These are phyloP conservation scores for Sebastes aleutianus DNA, from an alignment of 2,797 vertebrate genomes.

Conservation along the genomic window DNA sequence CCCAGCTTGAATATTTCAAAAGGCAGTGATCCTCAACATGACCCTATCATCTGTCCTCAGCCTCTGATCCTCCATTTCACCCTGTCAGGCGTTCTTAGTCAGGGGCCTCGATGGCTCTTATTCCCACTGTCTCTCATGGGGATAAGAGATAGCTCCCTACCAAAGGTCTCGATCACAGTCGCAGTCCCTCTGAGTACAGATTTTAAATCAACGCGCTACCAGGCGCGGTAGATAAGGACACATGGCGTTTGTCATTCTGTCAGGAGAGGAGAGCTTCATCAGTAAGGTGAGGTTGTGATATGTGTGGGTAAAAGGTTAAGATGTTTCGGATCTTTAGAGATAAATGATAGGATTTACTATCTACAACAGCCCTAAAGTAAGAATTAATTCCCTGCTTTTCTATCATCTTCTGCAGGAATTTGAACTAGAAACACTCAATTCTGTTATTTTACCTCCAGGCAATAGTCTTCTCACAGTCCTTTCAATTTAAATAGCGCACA, in stretches of 20 bases:
- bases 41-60: conserved; percentile 57
- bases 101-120: conserved; percentile 25
- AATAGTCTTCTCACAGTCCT: background rate
- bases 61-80: conserved; percentile 55
- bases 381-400: conserved; percentile 34
- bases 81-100: conserved; percentile 54
- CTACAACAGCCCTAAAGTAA: conserved; percentile 1
- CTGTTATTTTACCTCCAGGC: conserved; percentile 35
- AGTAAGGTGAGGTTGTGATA: background rate
- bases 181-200: conserved; percentile 13
- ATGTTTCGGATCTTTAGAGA: conserved; percentile 28
- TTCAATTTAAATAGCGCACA: conserved; percentile 35
- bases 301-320: conserved; percentile 10
- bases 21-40: conserved; percentile 58
- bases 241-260: conserved; percentile 4
- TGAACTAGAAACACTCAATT: conserved; percentile 5
- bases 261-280: background rate
- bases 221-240: conserved; percentile 12
- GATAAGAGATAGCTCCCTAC: conserved; percentile 29
- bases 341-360: conserved; percentile 15
- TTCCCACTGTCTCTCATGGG: conserved; percentile 44
- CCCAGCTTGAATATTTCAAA: conserved; percentile 70
- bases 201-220: conserved; percentile 28
- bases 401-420: background rate
- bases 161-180: conserved; percentile 39